Evolutionary conservation across 2,113 vertebrate genomes (phyloP), one percentile per base, ranked within the genome.

Genomic region (Engystomops pustulosus): DNA sequence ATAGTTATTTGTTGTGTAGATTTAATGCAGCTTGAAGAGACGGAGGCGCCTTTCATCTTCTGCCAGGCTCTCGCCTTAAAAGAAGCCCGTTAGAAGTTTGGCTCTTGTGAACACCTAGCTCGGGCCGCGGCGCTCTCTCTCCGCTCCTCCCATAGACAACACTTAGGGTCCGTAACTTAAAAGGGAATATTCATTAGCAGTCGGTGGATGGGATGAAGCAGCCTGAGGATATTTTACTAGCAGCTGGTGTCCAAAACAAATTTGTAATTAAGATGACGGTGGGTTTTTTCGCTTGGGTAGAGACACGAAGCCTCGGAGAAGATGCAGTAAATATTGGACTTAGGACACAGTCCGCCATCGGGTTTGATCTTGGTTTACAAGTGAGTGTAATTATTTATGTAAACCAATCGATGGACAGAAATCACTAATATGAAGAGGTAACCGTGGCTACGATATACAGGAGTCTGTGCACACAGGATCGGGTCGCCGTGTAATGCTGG

Each of bases 141-240:
- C 1, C 27, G 44, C 60, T 67, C 60, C 78, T 45, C 78, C 78
- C 78, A 44, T 20, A 58, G 14, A 60, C 41, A 25, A 74, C 71
- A 49, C 71, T 74, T 74, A 67, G 41, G 38, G 17, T 18, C 41
- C 41, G 44, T 49, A 62, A 68, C 32, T 49, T 68, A 67, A 80
- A 80, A 68, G 78, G 34, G 44, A 80, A 80, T 80, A 80, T 80
- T 80, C 62, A 80, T 65, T 41, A 41, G 53, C 55, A 58, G 12
- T 38, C 58, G 5, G 27, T 45, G 23, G 27, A 47, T 18, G 62
- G 79, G 44, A 80, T 51, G 47, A 49, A 36, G 10, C 60, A 32
- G 41, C 79, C 41, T 18, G 18, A n/a, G 55, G 36, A 80, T 62
- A 27, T 80, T 80, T 80, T 30, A 80, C 60, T 67, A 67, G 47